Percentiles rank a stretch among this genome's conserved stretches.
phyloP scores from a whole-genome alignment of 2,888 invertebrate species.

The Acanthopleura granulata region DNA sequence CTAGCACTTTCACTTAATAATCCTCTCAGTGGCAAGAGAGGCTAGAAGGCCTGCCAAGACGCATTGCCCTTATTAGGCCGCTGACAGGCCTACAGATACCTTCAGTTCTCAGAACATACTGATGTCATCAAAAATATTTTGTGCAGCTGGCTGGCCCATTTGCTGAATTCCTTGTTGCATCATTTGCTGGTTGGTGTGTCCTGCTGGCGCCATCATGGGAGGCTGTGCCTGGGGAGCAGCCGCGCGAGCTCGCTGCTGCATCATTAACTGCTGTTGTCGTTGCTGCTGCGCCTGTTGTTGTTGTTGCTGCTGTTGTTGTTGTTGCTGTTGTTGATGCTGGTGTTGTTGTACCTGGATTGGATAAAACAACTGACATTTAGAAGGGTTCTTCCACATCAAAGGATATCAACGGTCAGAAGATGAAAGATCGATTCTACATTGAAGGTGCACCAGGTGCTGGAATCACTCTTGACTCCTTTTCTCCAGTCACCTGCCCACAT shows the following conservation, averaged over 20 bases:
- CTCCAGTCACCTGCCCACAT: too few relatives aligned
- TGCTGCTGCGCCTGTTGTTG: slow-evolving; percentile 27
- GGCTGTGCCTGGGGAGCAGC: slow-evolving; percentile 31
- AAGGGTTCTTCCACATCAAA: too few relatives aligned
- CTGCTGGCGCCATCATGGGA: slow-evolving; percentile 32
- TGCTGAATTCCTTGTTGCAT: slow-evolving; percentile 34
- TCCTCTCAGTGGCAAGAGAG: too few relatives aligned
- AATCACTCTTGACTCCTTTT: too few relatives aligned
- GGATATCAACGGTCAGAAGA: too few relatives aligned
- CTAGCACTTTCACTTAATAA: too few relatives aligned
- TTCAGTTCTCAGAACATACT: slow-evolving; percentile 24
- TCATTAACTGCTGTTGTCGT: slow-evolving; percentile 38
- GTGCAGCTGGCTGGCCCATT: slow-evolving; percentile 30
- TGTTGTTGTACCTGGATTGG: slow-evolving; percentile 3
- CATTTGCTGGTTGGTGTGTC: slow-evolving; percentile 22
- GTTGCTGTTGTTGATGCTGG: slow-evolving; percentile 24
- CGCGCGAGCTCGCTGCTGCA: slow-evolving; percentile 30
- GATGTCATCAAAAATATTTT: slow-evolving; percentile 36
- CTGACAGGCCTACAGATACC: too few relatives aligned
- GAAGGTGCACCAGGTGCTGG: too few relatives aligned
- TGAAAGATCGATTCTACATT: too few relatives aligned
- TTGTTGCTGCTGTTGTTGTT: slow-evolving; percentile 38
- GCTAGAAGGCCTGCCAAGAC: too few relatives aligned
- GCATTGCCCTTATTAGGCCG: too few relatives aligned
- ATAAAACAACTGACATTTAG: not conserved